A percentile compares a stretch with the other conserved stretches of the same genome.
Evolutionary conservation across 2,113 vertebrate genomes (phyloP).

Genomic region (Chlorodrepanis virens): DNA sequence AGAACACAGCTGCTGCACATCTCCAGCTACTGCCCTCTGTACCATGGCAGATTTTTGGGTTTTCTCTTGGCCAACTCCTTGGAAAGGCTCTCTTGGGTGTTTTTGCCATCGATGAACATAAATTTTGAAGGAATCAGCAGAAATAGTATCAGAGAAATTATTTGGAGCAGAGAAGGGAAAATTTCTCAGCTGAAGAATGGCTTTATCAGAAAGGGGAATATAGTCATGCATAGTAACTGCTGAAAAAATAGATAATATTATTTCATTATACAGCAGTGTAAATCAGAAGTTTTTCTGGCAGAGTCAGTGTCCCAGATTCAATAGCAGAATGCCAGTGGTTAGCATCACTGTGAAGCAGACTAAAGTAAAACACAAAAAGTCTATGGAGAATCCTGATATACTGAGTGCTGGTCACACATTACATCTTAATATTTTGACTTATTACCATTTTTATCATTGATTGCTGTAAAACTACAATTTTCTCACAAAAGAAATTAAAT

Average conservation of each 20-base stretch:
- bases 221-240: not conserved
- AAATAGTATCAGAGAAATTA: not conserved
- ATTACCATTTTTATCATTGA: not conserved
- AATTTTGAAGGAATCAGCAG: not conserved
- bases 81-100: not conserved
- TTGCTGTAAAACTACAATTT: not conserved
- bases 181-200: not conserved
- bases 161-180: not conserved
- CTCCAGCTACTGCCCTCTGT: not conserved
- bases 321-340: not conserved
- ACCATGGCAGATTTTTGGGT: not conserved
- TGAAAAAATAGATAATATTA: not conserved
- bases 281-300: rapidly evolving
- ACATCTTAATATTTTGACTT: not conserved
- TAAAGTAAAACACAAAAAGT: not conserved
- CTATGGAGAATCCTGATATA: not conserved
- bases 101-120: not conserved
- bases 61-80: not conserved
- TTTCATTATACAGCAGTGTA: not conserved
- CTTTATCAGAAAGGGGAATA: not conserved
- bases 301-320: not conserved
- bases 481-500: not conserved
- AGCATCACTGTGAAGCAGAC: not conserved
- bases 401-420: not conserved
- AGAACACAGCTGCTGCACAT: rapidly evolving